Evolutionary conservation across 2,113 vertebrate genomes (phyloP), one percentile per base, ranked within the genome.

Genomic region (Thinocorus orbignyianus): DNA sequence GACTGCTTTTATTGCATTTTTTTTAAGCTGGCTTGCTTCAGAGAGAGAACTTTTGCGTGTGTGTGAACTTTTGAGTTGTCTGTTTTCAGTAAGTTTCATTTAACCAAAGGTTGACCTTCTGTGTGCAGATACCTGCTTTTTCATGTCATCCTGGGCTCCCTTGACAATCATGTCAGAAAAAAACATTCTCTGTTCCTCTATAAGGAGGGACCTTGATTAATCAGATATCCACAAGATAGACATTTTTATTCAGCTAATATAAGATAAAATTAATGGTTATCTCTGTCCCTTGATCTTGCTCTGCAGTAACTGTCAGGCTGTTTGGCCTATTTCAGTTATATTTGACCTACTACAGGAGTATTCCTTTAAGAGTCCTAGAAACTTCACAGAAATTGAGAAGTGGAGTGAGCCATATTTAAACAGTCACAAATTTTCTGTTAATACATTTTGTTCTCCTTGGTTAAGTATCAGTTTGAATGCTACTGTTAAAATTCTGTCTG

Each of bases 1-100:
- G 9, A 13, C 13, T 65, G 13, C 7, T 83, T 39, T 60, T 33
- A 64, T 7, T 69, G 20, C 0, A 0, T 24, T 86, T 86, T 73
- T 42, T 60, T 19, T 20, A 18, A 10, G 65, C 30, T 60, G 31
- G 3, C 5, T 73, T 86, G 13, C 16, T 91, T 52, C 39, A 70
- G 39, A 73, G 33, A 39, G 7, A 64, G 25, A 23, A 9, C 2
- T 10, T 19, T 17, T 11, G 39, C 5, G 13, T 52, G 30, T 17
- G 7, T 10, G 16, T 33, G 6, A 49, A 79, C 4, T 65, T 88
- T 46, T 44, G 58, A 3, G 9, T 37, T 77, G 5, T 58, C 1
- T 70, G 31, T 57, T n/a, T 73, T 13, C 13, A 20, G 16, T 31
- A 66, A 28, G 5, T 49, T 77, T 84, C 6, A 19, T 54, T 48